A percentile compares a stretch with the other conserved stretches of the same genome.
phyloP scores from a whole-genome alignment of 2,113 vertebrate genomes.

The Strix aluco region DNA sequence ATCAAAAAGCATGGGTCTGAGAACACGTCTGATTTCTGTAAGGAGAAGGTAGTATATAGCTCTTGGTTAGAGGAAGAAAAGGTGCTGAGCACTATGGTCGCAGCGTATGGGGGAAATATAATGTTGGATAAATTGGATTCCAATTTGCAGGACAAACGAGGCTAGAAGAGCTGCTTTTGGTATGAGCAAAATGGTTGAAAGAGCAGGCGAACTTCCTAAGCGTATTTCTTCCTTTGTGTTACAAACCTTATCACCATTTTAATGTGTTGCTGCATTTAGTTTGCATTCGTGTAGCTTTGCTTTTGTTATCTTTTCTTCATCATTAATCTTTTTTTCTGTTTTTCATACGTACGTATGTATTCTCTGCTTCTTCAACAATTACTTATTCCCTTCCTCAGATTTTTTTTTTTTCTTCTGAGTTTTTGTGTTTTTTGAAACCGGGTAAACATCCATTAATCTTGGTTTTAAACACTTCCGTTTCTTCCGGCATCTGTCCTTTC shows the following conservation, averaged over 20 bases:
- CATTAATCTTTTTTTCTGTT: not conserved
- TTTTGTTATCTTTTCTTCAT: not conserved
- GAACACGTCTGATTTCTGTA: not conserved
- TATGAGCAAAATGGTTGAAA: not conserved
- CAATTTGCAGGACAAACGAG: not conserved
- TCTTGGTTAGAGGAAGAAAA: not conserved
- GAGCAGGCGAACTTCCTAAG: not conserved
- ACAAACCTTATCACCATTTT: not conserved
- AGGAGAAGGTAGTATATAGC: not conserved
- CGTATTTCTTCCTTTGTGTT: fast-evolving
- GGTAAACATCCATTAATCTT: not conserved
- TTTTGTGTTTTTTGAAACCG: fast-evolving
- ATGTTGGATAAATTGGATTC: not conserved
- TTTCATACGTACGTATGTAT: not conserved
- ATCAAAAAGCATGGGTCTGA: not conserved
- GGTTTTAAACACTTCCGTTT: fast-evolving
- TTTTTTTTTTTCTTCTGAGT: not conserved
- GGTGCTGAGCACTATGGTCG: not conserved
- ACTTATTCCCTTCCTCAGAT: not conserved
- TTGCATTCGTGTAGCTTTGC: not conserved
- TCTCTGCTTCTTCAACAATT: not conserved
- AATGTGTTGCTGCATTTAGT: not conserved
- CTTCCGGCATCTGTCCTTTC: not conserved
- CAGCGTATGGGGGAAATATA: not conserved
- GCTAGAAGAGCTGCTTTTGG: not conserved